Percentiles rank a stretch among this genome's conserved stretches.
phyloP scores from a whole-genome alignment of 2,113 vertebrate species.

The Equus przewalskii region DNA sequence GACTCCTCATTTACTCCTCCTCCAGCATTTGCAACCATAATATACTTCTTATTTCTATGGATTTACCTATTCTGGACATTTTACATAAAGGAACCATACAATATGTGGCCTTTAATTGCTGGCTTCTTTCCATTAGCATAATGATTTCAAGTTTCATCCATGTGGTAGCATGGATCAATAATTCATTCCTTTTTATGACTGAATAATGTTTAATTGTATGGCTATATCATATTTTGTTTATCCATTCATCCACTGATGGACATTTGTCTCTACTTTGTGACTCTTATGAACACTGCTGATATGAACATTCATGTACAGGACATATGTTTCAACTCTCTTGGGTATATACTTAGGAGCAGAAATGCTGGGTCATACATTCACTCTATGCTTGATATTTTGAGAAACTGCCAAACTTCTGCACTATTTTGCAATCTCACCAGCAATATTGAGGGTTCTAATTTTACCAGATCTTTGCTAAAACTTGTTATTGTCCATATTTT shows the following conservation, averaged over 20 bases:
- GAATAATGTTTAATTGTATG: not conserved
- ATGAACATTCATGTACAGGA: not conserved
- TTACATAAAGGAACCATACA: not conserved
- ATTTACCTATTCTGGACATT: not conserved
- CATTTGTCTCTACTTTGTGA: not conserved
- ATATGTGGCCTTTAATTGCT: not conserved
- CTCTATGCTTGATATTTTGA: conserved; percentile 1
- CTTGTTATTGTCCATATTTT: not conserved
- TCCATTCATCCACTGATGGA: not conserved
- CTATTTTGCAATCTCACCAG: not conserved
- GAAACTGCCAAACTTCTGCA: not conserved
- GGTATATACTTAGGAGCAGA: not conserved
- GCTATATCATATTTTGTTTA: not conserved
- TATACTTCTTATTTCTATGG: not conserved
- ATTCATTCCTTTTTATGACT: not conserved
- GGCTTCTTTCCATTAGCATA: not conserved
- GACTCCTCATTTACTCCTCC: not conserved
- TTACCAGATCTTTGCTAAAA: not conserved
- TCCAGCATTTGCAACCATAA: not conserved
- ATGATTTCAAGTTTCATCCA: not conserved
- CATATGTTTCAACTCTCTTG: not conserved
- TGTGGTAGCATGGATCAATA: not conserved
- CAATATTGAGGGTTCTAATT: not conserved
- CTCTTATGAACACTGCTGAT: not conserved
- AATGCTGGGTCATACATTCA: not conserved